phyloP scores from a whole-genome alignment of 30 jellyfish, hydroid and myxozoan genomes.

The Phacellophora camtschatica region DNA sequence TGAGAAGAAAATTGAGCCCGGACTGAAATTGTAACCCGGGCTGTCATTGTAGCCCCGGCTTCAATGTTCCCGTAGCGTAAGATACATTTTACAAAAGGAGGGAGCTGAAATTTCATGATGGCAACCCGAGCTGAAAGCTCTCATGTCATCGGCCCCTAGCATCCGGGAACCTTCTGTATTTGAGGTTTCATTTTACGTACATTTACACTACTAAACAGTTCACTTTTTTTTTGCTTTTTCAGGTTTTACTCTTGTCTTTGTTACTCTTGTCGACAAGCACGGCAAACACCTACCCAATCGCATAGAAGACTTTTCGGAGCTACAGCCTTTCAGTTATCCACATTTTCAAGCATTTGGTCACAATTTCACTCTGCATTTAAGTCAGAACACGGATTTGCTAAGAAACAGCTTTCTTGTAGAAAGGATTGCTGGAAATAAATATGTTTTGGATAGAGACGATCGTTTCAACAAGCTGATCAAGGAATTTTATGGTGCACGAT shows the following conservation, averaged over 20 bases:
- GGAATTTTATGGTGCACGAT: not conserved
- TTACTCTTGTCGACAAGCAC: slow-evolving; percentile 20
- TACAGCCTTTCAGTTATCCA: slow-evolving; percentile 28
- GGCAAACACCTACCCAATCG: not conserved
- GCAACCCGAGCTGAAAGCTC: too few species aligned
- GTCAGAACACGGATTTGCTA: slow-evolving; percentile 13
- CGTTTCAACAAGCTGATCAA: not conserved
- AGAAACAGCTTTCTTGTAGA: slow-evolving; percentile 18
- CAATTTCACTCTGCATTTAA: slow-evolving; percentile 49
- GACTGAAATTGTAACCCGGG: too few species aligned
- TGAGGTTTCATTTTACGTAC: too few species aligned
- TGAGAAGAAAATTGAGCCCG: too few species aligned
- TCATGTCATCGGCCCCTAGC: too few species aligned
- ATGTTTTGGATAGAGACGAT: not conserved
- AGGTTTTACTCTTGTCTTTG: slow-evolving; percentile 49
- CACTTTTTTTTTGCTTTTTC: not conserved
- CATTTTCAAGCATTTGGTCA: slow-evolving; percentile 55
- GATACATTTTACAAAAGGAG: too few species aligned
- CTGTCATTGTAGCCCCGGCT: too few species aligned
- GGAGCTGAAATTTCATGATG: too few species aligned
- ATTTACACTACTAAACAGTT: too few species aligned
- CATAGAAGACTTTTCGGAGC: not conserved
- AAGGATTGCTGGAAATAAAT: not conserved
- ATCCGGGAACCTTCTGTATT: too few species aligned
- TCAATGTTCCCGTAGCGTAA: too few species aligned